Percentiles rank a stretch among this genome's conserved stretches.
Evolutionary conservation across 2,113 vertebrate genomes (phyloP).

Genomic region (Istiophorus platypterus): DNA sequence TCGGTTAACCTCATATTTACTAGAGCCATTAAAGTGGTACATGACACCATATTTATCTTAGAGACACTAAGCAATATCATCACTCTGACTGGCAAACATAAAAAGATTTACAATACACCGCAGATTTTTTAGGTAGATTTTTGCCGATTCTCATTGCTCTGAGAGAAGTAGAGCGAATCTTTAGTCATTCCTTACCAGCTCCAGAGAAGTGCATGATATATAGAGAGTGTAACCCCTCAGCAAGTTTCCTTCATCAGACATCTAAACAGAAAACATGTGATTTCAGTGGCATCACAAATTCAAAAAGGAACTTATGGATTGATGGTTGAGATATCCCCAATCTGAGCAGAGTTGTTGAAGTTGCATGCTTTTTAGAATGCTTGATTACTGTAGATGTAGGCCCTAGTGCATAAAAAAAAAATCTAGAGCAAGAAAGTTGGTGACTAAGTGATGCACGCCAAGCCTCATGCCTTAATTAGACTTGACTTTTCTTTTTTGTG

Average conservation of each 20-base stretch:
- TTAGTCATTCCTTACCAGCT: background rate
- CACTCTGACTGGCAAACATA: background rate
- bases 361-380: too few relatives aligned
- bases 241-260: background rate
- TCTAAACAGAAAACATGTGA: background rate
- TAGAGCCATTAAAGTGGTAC: background rate
- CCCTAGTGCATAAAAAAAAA: background rate
- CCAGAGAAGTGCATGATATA: background rate
- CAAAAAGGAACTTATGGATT: background rate
- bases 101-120: constrained; percentile 1
- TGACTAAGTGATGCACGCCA: background rate
- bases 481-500: background rate
- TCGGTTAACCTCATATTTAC: background rate
- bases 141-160: background rate
- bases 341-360: too few relatives aligned
- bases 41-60: background rate
- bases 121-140: background rate
- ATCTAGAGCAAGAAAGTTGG: background rate
- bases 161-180: background rate
- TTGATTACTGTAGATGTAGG: background rate
- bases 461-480: background rate
- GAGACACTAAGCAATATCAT: background rate
- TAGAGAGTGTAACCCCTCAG: background rate
- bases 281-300: background rate
- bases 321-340: too few relatives aligned